Percentiles rank a stretch among this genome's conserved stretches.
These are phyloP conservation scores for cat (Felis catus) DNA, from an alignment of 2,113 vertebrate genomes.

Conservation along the genomic window F.catus_Fca126_mat1.0 CM031413.1:8520501-8521000, in stretches of 20 bases:
- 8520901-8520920: background rate
- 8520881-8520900: background rate
- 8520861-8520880: background rate
- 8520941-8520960: background rate
- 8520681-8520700: background rate
- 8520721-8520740: background rate
- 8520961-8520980: background rate
- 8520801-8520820: background rate
- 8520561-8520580: background rate
- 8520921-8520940: background rate
- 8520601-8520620: background rate
- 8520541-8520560: background rate
- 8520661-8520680: background rate
- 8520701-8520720: background rate
- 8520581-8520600: background rate
- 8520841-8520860: background rate
- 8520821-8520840: background rate
- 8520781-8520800: too few species aligned
- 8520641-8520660: background rate
- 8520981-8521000: background rate
- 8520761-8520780: rapidly evolving
- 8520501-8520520: background rate
- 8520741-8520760: background rate
- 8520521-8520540: background rate
- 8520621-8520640: background rate